phyloP scores from a whole-genome alignment of 2,797 vertebrate species.

The Pipistrellus pipistrellus region DNA sequence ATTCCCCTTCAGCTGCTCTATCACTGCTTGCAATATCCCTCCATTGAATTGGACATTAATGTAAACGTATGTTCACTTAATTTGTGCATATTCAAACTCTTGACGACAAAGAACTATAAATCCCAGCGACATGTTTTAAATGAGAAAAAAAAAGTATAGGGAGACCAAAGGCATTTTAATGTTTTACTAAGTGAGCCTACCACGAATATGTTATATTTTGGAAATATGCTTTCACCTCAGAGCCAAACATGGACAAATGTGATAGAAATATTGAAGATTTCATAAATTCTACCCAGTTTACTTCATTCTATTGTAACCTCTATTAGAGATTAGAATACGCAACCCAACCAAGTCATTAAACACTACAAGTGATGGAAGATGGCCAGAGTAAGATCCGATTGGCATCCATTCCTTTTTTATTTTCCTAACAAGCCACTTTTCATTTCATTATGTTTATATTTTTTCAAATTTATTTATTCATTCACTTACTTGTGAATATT shows the following conservation, averaged over 20 bases:
- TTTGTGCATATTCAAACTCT: not conserved
- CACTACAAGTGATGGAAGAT: not conserved
- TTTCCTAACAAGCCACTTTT: not conserved
- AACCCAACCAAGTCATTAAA: not conserved
- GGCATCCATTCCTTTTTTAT: not conserved
- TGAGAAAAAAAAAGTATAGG: not conserved
- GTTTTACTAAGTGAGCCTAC: not conserved
- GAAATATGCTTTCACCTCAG: not conserved
- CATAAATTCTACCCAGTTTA: not conserved
- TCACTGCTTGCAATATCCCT: too few relatives aligned
- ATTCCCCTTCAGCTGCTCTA: accelerated
- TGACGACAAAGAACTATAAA: not conserved
- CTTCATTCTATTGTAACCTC: not conserved
- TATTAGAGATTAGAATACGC: not conserved
- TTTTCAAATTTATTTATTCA: not conserved
- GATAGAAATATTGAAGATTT: not conserved
- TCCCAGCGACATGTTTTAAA: not conserved
- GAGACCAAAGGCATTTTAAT: not conserved
- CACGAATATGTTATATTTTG: not conserved
- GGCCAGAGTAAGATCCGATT: not conserved
- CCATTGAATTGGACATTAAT: not conserved
- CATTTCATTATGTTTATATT: not conserved
- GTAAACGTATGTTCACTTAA: not conserved
- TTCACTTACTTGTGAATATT: not conserved
- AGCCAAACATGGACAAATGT: not conserved